Evolutionary conservation across 2,113 vertebrate genomes (phyloP).

Genomic region (Orycteropus afer): DNA sequence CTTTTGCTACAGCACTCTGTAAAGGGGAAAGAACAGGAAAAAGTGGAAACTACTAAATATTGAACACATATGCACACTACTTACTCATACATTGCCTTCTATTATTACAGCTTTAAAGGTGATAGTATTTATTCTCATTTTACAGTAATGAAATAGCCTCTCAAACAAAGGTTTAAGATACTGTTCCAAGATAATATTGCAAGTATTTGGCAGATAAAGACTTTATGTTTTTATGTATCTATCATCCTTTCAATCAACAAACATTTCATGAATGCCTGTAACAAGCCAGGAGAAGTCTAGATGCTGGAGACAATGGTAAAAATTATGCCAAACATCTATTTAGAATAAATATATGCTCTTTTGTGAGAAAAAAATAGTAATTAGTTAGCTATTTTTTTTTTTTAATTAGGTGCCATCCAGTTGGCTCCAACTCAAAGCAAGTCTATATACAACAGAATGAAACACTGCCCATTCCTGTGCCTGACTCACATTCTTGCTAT

Average conservation of each 20-base stretch:
- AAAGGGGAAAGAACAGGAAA: no score
- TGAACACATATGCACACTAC: not conserved
- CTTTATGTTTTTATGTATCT: not conserved
- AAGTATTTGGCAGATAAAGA: not conserved
- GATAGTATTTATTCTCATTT: not conserved
- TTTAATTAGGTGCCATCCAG: no score
- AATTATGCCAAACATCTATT: accelerated
- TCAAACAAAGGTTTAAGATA: not conserved
- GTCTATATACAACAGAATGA: no score
- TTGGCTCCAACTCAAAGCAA: no score
- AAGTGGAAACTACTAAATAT: not conserved
- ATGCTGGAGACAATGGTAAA: not conserved
- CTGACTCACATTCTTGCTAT: no score
- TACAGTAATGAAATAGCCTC: not conserved
- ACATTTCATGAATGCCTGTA: not conserved
- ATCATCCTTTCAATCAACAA: not conserved
- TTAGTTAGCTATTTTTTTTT: not conserved
- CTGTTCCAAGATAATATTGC: not conserved
- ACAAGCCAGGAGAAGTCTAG: not conserved
- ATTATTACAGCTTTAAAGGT: not conserved
- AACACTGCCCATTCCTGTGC: no score
- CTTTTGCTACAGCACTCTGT: not conserved
- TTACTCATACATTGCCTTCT: not conserved
- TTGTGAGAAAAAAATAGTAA: not conserved
- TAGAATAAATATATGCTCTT: not conserved